Evolutionary conservation across 2,113 vertebrate genomes (phyloP), one percentile per base, ranked within the genome.

Genomic region (Dendropsophus ebraccatus): DNA sequence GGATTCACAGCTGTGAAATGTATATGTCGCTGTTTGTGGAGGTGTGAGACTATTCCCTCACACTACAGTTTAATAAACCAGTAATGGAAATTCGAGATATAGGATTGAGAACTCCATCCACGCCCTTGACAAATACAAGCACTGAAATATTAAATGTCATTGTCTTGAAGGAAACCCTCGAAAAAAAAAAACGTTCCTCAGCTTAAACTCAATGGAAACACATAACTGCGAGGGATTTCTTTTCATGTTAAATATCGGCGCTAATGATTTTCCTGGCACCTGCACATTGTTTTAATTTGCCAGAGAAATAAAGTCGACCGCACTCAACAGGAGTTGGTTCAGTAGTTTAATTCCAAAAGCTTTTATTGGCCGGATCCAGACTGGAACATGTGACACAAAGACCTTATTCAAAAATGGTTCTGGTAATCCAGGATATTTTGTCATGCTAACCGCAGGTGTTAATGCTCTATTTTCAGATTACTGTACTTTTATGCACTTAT

Each of bases 401-500:
- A 35, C 77, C 77, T 81, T 87, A 73, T 81, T 87, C 62, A 87
- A 81, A 87, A 77, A 81, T 32, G 56, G 77, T 73, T 62, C 78
- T 81, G 65, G 62, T 87, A 87, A 81, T 87, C 37, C 85, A 87
- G 85, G 85, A 87, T 87, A 87, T 87, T 87, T 87, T 87, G 85
- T 87, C 85, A 87, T 87, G 41, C 77, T 81, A 60, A 62, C 84
- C 45, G 25, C 78, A 87, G 85, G 85, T 87, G 85, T 87, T 87
- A 87, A 87, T 87, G 67, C 78, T 74, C 52, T 81, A 87, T 81
- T 87, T 87, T 70, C 85, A 87, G 85, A 87, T 87, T 87, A 87
- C 69, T 50, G 52, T 81, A 87, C 82, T 88, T 69, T 83, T 85
- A 85, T 89, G 82, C 78, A 88, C 2, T 0, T 90, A 87, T 88